Base-by-base conservation (phyloP, 2,797 vertebrate genomes). In the Tolypeutes matacus region DNA sequence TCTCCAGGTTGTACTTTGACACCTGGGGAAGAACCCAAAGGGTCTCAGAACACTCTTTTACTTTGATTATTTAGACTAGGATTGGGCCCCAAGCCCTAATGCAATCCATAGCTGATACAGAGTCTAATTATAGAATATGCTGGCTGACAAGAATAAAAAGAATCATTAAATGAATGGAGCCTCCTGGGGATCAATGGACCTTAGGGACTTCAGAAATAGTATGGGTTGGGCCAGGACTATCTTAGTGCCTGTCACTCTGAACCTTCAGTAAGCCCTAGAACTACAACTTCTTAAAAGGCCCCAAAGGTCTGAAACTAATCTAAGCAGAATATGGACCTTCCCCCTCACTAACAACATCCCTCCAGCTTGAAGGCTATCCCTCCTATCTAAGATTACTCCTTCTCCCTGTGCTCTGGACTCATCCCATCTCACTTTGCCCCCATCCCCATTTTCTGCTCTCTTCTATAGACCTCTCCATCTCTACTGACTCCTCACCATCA, bases 61-160 rank as follows among this genome's bases (percentile, higher is more conserved):
- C n/a, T 65, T 29, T 86, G 23, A 72, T 72, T 95, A 64, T 86
- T 90, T 87, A 46, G 34, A 72, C 39, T 53, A 82, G 34, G 31
- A 82, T 53, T 82, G 60, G 29, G 69, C 21, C 29, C 53, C 31
- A 82, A 70, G 12, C 31, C 62, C 51, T 86, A 80, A 90, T 12
- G 31, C 64, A 51, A 88, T 51, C 60, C 14, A 91, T 7, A 81
- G 53, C 29, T 64, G 29, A 25, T 62, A 85, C 36, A 73, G 60
- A 70, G 39, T 87, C 18, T 27, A 69, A 51, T 75, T 64, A n/a
- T 65, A 70, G 17, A 12, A 49, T 34, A 88, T 51, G 60, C 29
- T 67, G 65, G 53, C 39, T 81, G 27, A 23, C 46, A 27, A 56
- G 62, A 81, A 81, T 23, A 67, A 73, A 69, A 39, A 83, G 18